phyloP scores from a whole-genome alignment of 2,113 vertebrate species.

The Turnix velox region DNA sequence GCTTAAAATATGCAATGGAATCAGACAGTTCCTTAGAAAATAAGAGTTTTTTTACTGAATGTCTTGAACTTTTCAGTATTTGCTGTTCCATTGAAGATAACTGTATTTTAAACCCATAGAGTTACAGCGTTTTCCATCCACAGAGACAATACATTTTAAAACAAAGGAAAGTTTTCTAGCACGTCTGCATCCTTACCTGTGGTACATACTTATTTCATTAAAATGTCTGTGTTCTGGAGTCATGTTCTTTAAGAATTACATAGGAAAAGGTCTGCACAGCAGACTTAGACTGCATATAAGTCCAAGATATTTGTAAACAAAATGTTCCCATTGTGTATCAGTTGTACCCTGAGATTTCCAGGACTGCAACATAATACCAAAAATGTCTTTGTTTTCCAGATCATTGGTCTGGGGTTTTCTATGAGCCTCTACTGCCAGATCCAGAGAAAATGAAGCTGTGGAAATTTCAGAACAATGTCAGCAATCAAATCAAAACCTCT shows the following conservation, averaged over 20 bases:
- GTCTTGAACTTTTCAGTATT: not conserved
- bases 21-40: not conserved
- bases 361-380: constrained; percentile 42
- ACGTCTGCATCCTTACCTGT: not conserved
- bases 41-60: not conserved
- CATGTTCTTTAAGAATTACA: not conserved
- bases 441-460: constrained; percentile 57
- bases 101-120: not conserved
- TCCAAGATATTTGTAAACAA: constrained; percentile 44
- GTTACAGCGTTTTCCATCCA: not conserved
- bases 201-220: not conserved
- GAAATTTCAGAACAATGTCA: constrained; percentile 11
- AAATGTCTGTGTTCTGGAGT: not conserved
- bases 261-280: constrained; percentile 1
- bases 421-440: constrained; percentile 78
- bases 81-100: not conserved
- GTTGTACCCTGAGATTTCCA: constrained; percentile 2
- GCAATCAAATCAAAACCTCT: constrained; percentile 24
- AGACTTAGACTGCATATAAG: constrained; percentile 43
- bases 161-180: not conserved
- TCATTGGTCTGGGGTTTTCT: constrained; percentile 75
- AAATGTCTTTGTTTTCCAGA: constrained; percentile 69
- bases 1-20: not conserved
- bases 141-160: not conserved
- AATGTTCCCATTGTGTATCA: not conserved